Conservation (phyloP, 2,888 invertebrate genomes). For the Xanthia icteritia region DNA sequence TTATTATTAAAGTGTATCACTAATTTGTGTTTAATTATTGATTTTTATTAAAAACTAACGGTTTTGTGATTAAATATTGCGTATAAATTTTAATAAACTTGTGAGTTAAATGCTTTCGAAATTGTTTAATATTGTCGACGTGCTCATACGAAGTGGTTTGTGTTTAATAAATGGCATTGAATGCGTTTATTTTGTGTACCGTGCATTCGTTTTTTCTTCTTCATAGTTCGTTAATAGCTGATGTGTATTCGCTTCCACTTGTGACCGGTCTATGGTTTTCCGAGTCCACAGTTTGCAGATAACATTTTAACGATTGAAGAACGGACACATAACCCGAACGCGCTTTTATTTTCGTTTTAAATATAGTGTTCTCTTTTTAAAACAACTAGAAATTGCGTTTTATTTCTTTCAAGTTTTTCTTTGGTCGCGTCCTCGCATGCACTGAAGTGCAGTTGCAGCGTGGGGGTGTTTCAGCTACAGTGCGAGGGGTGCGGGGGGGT, state of each 20-base stretch:
- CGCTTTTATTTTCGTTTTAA: conserved; percentile 50
- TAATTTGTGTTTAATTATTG: conserved; percentile 79
- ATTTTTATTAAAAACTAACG: conserved; percentile 76
- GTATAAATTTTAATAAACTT: conserved; percentile 80
- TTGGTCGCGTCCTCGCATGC: conserved; percentile 83
- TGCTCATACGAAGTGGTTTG: conserved; percentile 79
- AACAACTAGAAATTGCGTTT: conserved; percentile 62
- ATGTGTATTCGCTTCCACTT: conserved; percentile 65
- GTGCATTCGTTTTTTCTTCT: conserved; percentile 85
- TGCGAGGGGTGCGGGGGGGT: conserved; percentile 72
- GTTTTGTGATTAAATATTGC: conserved; percentile 85
- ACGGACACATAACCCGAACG: conserved; percentile 47
- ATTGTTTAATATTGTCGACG: conserved; percentile 80
- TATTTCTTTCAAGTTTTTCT: conserved; percentile 76
- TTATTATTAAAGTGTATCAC: conserved; percentile 74
- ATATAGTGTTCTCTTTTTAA: conserved; percentile 25
- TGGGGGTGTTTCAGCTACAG: conserved; percentile 72
- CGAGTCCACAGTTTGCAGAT: conserved; percentile 50
- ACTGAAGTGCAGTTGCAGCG: conserved; percentile 89
- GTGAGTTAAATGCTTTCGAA: conserved; percentile 72
- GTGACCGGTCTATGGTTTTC: conserved; percentile 61
- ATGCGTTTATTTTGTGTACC: conserved; percentile 73
- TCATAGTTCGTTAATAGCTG: conserved; percentile 84
- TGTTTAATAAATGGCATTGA: conserved; percentile 71
- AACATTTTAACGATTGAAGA: conserved; percentile 59